These are phyloP conservation scores for Rutpela maculata DNA, from an alignment of 2,888 invertebrate genomes.

Conservation along the genomic window DNA sequence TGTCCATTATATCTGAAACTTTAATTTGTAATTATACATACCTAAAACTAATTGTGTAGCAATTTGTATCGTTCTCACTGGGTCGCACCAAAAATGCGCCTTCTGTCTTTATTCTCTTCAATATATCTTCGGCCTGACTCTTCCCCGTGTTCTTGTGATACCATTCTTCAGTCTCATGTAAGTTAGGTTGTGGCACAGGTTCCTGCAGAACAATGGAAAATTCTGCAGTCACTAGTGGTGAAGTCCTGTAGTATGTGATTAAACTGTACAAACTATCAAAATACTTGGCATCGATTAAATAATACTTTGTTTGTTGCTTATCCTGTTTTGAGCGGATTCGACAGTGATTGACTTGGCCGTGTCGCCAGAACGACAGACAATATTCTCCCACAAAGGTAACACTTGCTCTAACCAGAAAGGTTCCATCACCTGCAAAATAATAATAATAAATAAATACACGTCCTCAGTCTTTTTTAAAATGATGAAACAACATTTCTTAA, in stretches of 20 bases:
- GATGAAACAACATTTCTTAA: too few relatives aligned
- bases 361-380: slow-evolving; percentile 95
- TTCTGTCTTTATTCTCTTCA: slow-evolving; percentile 89
- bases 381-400: slow-evolving; percentile 98
- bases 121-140: slow-evolving; percentile 90
- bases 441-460: too few relatives aligned
- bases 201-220: slow-evolving; percentile 91
- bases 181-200: slow-evolving; percentile 96
- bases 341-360: slow-evolving; percentile 93
- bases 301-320: slow-evolving; percentile 91
- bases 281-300: slow-evolving; percentile 89
- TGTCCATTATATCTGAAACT: background rate
- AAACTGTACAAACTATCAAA: slow-evolving; percentile 95
- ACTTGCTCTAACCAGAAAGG: slow-evolving; percentile 94
- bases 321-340: slow-evolving; percentile 93
- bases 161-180: slow-evolving; percentile 96
- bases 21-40: slow-evolving; percentile 67
- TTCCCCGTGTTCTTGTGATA: slow-evolving; percentile 89
- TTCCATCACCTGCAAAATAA: slow-evolving; percentile 81
- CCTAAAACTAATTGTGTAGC: slow-evolving; percentile 96
- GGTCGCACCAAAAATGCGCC: slow-evolving; percentile 96
- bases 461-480: too few relatives aligned
- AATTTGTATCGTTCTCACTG: slow-evolving; percentile 89
- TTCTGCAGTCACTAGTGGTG: slow-evolving; percentile 92
- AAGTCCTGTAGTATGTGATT: slow-evolving; percentile 91